A percentile compares a stretch with the other conserved stretches of the same genome.
Evolutionary conservation across 2,113 vertebrate genomes (phyloP).

Genomic region (Grallaria varia): DNA sequence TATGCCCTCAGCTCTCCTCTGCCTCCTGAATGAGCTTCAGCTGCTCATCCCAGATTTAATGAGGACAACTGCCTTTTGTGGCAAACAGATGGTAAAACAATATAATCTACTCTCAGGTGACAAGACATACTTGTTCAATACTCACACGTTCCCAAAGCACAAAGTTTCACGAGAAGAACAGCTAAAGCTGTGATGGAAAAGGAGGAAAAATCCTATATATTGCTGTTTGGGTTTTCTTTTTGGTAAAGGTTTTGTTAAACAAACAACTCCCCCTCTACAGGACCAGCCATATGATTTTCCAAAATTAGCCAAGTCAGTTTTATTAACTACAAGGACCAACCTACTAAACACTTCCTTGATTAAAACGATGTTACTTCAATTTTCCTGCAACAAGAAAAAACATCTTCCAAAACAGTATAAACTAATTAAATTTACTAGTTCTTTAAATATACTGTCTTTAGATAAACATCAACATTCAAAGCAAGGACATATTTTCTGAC

Average conservation of each 20-base stretch:
- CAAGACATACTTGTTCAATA: not conserved
- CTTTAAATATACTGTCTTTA: not conserved
- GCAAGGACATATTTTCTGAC: not conserved
- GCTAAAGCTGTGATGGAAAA: not conserved
- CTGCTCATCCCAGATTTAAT: not conserved
- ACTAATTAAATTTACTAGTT: not conserved
- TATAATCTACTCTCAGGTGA: not conserved
- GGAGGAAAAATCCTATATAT: not conserved
- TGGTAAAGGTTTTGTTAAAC: not conserved
- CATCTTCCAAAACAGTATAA: not conserved
- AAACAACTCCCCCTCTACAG: accelerated
- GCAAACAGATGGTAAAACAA: not conserved
- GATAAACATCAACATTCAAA: not conserved
- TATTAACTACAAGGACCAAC: not conserved
- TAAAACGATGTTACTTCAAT: not conserved
- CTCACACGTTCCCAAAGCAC: not conserved
- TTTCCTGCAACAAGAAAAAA: not conserved
- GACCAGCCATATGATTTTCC: not conserved
- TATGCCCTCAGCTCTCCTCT: not conserved
- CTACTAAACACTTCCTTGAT: not conserved
- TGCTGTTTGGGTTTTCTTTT: not conserved
- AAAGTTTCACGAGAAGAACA: not conserved
- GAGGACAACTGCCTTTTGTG: not conserved
- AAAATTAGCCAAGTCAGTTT: not conserved
- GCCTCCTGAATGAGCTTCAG: not conserved